Evolutionary conservation across 2,888 invertebrate genomes (phyloP).

Genomic region (Orchesella flavescens): DNA sequence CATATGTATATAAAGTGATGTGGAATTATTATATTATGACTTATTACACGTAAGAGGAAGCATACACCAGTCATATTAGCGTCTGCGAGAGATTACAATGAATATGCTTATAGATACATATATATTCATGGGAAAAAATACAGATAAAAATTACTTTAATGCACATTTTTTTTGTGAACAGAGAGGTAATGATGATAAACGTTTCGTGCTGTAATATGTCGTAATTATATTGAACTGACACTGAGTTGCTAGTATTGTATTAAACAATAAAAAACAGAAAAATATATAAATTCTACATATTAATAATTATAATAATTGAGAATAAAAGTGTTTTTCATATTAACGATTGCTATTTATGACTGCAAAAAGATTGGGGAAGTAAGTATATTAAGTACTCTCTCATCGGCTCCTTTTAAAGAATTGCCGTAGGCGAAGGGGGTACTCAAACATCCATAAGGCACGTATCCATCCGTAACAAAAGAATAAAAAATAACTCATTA

Average conservation of each 20-base stretch:
- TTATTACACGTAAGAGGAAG: constrained; percentile 31
- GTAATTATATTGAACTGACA: constrained; percentile 17
- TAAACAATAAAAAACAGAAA: not conserved
- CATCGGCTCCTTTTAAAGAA: not conserved
- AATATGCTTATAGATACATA: too few relatives aligned
- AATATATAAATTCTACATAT: constrained; percentile 7
- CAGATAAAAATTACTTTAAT: constrained; percentile 40
- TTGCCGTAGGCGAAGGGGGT: not conserved
- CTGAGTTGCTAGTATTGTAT: not conserved
- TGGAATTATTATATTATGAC: constrained; percentile 29
- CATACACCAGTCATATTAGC: not conserved
- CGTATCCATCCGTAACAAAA: constrained; percentile 57
- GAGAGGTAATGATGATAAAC: constrained; percentile 46
- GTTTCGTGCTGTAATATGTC: constrained; percentile 47
- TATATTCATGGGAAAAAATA: constrained; percentile 45
- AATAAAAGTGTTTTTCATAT: constrained; percentile 35
- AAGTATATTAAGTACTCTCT: not conserved
- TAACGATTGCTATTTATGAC: constrained; percentile 1
- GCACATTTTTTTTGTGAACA: constrained; percentile 20
- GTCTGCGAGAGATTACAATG: too few relatives aligned
- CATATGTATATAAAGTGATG: not conserved
- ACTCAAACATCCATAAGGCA: constrained; percentile 51
- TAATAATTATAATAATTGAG: not conserved
- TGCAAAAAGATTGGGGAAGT: not conserved
- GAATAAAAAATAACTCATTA: constrained; percentile 49